Conservation (phyloP, 2,888 invertebrate species). For the Eilema sororculum region DNA sequence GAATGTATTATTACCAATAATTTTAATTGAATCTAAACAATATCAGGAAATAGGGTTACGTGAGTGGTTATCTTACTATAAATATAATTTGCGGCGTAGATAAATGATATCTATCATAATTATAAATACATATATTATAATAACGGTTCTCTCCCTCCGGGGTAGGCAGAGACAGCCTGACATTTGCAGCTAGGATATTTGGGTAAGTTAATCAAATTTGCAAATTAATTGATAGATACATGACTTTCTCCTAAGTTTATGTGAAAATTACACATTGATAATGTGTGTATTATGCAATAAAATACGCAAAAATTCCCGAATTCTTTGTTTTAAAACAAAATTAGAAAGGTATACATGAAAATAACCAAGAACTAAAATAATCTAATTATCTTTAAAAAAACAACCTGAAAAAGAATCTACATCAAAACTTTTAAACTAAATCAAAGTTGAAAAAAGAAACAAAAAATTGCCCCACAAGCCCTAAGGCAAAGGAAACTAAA, state of each 20-base stretch:
- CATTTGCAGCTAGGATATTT: neutral
- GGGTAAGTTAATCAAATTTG: too few relatives aligned
- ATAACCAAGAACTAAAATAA: neutral
- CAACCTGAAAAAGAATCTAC: slow-evolving; percentile 68
- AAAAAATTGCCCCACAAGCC: slow-evolving; percentile 64
- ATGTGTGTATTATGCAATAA: too few relatives aligned
- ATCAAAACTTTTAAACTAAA: slow-evolving; percentile 75
- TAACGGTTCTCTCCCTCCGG: neutral
- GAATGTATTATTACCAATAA: slow-evolving; percentile 25
- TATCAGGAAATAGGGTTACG: slow-evolving; percentile 21
- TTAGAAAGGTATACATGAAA: neutral
- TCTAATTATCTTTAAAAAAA: slow-evolving; percentile 58
- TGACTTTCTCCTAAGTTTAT: too few relatives aligned
- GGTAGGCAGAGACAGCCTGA: neutral
- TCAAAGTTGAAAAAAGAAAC: slow-evolving; percentile 67
- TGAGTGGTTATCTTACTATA: neutral
- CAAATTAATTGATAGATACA: too few relatives aligned
- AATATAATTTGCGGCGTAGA: neutral
- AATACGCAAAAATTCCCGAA: too few relatives aligned
- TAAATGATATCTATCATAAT: neutral
- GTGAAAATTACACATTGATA: too few relatives aligned
- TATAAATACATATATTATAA: neutral
- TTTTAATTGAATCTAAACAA: slow-evolving; percentile 6
- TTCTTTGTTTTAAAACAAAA: too few relatives aligned
- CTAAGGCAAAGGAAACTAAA: slow-evolving; percentile 54